Evolutionary conservation across 2,113 vertebrate genomes (phyloP).

Genomic region (Meles meles): DNA sequence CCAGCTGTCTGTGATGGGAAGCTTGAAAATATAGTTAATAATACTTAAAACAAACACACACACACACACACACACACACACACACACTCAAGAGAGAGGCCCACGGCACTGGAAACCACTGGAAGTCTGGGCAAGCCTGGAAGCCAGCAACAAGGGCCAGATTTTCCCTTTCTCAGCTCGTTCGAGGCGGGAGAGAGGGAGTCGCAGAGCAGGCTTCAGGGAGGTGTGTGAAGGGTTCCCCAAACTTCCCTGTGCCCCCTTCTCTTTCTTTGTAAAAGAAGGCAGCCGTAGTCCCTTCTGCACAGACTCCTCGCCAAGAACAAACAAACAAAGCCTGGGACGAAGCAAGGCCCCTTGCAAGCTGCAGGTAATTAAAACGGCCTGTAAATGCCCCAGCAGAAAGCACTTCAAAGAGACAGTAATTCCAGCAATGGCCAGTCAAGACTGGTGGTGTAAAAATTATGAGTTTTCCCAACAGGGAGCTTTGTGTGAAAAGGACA

Average conservation of each 20-base stretch:
- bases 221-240: background rate
- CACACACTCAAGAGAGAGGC: background rate
- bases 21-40: slow-evolving; percentile 12
- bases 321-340: slow-evolving; percentile 83
- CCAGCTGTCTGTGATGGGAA: background rate
- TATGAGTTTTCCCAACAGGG: slow-evolving; percentile 84
- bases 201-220: background rate
- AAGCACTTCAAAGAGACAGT: slow-evolving; percentile 87
- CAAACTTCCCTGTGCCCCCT: slow-evolving; percentile 5
- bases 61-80: background rate
- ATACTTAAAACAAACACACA: background rate
- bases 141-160: background rate
- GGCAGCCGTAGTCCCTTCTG: slow-evolving; percentile 54
- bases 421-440: slow-evolving; percentile 80
- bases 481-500: slow-evolving; percentile 82
- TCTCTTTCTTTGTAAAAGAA: slow-evolving; percentile 21
- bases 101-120: background rate
- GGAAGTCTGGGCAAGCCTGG: background rate
- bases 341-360: slow-evolving; percentile 84
- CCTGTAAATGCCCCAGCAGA: slow-evolving; percentile 87
- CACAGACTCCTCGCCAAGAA: slow-evolving; percentile 75
- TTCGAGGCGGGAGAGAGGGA: too few relatives aligned
- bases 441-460: slow-evolving; percentile 84
- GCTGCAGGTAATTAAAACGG: slow-evolving; percentile 88
- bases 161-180: background rate